phyloP scores from a whole-genome alignment of 1,140 invertebrate species.

The Trichoplusia ni region DNA sequence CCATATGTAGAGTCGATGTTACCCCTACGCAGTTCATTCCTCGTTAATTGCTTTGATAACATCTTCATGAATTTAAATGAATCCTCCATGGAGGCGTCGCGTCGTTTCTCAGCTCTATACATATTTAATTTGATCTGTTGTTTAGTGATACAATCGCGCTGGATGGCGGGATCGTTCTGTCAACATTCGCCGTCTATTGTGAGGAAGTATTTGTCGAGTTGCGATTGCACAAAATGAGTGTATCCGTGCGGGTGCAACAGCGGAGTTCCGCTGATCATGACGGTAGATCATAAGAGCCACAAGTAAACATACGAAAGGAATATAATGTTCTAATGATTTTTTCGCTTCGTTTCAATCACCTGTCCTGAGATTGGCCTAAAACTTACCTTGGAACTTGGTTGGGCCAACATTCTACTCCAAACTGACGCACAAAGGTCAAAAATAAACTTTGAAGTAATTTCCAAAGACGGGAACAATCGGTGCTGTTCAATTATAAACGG shows the following conservation, averaged over 20 bases:
- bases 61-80: constrained; percentile 43
- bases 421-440: background rate
- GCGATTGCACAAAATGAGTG: no score
- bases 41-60: constrained; percentile 35
- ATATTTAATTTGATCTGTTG: constrained; percentile 2
- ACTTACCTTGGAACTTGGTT: background rate
- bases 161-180: background rate
- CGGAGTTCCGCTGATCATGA: no score
- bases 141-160: background rate
- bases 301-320: no score
- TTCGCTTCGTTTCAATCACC: no score
- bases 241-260: no score
- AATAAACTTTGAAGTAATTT: constrained; percentile 9
- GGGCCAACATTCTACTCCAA: background rate
- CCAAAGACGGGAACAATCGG: background rate
- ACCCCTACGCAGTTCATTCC: no score
- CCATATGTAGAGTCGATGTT: no score
- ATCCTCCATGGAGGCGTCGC: constrained; percentile 1
- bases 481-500: constrained; percentile 1
- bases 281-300: no score
- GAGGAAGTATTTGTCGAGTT: background rate
- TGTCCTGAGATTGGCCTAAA: no score
- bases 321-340: no score
- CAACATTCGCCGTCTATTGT: background rate
- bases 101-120: background rate